Evolutionary conservation across 2,113 vertebrate genomes (phyloP).

Genomic region (Synodontis membranacea): DNA sequence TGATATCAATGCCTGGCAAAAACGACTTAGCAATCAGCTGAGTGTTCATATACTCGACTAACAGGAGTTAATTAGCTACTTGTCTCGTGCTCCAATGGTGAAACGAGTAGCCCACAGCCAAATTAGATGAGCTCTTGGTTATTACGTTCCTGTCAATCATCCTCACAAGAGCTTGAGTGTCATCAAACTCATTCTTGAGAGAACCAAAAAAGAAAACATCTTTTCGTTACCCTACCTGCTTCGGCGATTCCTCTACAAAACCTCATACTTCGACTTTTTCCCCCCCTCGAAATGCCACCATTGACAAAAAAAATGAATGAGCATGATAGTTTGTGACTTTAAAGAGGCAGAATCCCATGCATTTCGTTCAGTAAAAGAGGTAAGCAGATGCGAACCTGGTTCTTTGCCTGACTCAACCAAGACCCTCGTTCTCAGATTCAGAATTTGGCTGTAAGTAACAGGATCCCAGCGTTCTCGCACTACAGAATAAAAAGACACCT

Average conservation of each 20-base stretch:
- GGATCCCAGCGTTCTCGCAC: conserved; percentile 59
- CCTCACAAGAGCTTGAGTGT: conserved; percentile 51
- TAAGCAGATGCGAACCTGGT: neutral
- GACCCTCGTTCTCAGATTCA: conserved; percentile 49
- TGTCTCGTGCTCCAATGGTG: conserved; percentile 64
- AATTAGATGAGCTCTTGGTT: conserved; percentile 73
- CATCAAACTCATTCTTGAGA: conserved; percentile 47
- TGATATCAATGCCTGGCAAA: conserved; percentile 53
- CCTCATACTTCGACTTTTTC: neutral
- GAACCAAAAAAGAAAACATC: conserved; percentile 2
- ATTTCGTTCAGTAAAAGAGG: neutral
- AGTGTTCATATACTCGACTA: conserved; percentile 61
- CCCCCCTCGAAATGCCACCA: neutral
- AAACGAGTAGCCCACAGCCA: conserved; percentile 69
- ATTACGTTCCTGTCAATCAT: conserved; percentile 75
- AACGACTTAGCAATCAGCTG: conserved; percentile 48
- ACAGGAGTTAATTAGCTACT: conserved; percentile 69
- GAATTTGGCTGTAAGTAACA: conserved; percentile 61
- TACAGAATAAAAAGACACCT: conserved; percentile 54
- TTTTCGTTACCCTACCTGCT: conserved; percentile 5
- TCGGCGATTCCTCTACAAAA: neutral
- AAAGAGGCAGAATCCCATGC: neutral
- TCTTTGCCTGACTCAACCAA: no score
- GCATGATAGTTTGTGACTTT: neutral
- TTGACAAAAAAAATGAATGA: neutral